Conservation (phyloP, 1,140 invertebrate species). For the Druon quercuslanigerum region DNA sequence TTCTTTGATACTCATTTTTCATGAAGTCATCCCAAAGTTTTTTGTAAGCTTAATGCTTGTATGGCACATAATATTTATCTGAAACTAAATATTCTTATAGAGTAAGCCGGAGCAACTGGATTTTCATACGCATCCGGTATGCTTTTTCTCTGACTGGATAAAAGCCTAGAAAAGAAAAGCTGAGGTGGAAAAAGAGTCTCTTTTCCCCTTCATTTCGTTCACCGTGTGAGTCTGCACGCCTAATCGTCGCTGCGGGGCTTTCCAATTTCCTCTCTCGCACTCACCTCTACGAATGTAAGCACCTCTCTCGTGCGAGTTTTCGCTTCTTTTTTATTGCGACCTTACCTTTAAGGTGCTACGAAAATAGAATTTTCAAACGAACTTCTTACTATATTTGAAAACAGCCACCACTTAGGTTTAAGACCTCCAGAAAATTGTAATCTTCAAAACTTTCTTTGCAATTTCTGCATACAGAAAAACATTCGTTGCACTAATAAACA, state of each 20-base stretch:
- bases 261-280: conserved; percentile 58
- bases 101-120: not conserved
- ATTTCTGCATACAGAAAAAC: not conserved
- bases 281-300: conserved; percentile 4
- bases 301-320: conserved; percentile 8
- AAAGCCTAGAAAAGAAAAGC: not conserved
- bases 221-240: conserved; percentile 21
- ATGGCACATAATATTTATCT: too few species aligned
- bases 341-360: conserved; percentile 1
- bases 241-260: conserved; percentile 41
- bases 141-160: conserved; percentile 4
- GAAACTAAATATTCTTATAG: too few species aligned
- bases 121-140: conserved; percentile 21
- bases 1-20: too few species aligned
- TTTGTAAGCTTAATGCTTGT: too few species aligned
- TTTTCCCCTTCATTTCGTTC: conserved; percentile 33
- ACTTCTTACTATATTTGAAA: conserved; percentile 8
- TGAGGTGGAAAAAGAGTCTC: conserved; percentile 29
- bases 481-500: too few species aligned
- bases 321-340: not conserved
- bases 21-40: too few species aligned
- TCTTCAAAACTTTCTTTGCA: not conserved
- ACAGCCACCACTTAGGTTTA: conserved; percentile 9
- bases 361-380: conserved; percentile 26
- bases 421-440: not conserved